These are phyloP conservation scores for Potamarius usumacintae DNA, from an alignment of 2,113 vertebrate genomes.

Conservation along the genomic window DNA sequence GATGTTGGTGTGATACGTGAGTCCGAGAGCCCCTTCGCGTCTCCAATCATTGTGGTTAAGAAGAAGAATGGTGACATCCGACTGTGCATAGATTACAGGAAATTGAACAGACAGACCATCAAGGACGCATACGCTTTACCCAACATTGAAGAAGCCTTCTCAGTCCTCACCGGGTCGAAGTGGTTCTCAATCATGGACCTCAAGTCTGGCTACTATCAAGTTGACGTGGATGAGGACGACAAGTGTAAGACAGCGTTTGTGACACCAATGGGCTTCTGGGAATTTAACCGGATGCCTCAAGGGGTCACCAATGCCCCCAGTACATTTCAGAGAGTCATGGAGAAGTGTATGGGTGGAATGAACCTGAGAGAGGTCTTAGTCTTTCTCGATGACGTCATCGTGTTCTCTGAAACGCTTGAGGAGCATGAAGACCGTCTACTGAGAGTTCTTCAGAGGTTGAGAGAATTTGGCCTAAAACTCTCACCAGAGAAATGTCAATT, in stretches of 20 bases:
- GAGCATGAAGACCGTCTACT: too few species aligned
- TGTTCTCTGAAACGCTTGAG: background rate
- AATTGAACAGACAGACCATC: background rate
- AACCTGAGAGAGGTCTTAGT: background rate
- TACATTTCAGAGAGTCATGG: background rate
- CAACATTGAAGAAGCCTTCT: too few species aligned
- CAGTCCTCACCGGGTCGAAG: too few species aligned
- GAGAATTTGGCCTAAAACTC: background rate
- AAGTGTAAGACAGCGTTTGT: background rate
- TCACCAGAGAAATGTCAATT: background rate
- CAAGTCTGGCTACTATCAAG: background rate
- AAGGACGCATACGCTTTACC: background rate
- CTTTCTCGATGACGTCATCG: background rate
- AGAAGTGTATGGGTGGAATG: background rate
- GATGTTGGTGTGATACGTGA: slow-evolving; percentile 28
- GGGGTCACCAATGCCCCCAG: background rate
- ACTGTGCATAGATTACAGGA: background rate
- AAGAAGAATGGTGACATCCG: slow-evolving; percentile 20
- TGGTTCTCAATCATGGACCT: background rate
- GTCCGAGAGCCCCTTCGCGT: slow-evolving; percentile 4
- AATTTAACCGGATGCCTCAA: background rate
- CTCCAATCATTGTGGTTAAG: background rate
- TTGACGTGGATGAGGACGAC: background rate
- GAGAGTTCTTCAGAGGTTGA: too few species aligned
- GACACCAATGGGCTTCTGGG: background rate